Conservation (phyloP, 1,140 invertebrate species). For the Cherax destructor region DNA sequence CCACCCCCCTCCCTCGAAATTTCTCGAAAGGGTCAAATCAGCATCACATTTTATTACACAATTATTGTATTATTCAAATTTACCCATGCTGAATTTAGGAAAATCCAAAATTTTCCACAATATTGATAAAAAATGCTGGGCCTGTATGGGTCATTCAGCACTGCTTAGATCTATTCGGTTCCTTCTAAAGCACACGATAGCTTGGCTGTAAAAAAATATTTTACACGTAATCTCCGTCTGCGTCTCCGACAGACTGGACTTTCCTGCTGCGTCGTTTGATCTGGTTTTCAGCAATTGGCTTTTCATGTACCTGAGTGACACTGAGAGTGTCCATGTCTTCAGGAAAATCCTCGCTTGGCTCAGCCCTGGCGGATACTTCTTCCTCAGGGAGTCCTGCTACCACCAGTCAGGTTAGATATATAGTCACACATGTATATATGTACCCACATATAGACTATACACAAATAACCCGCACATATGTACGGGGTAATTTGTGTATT, state of each 20-base stretch:
- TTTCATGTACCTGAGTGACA: conserved; percentile 80
- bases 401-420: conserved; percentile 77
- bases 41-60: no score
- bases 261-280: conserved; percentile 74
- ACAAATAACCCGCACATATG: no score
- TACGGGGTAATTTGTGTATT: no score
- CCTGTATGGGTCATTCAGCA: background rate
- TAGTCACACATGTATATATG: no score
- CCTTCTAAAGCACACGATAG: background rate
- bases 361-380: conserved; percentile 77
- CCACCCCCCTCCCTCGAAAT: no score
- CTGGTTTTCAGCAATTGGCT: conserved; percentile 82
- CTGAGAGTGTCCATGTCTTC: conserved; percentile 77
- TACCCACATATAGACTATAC: no score
- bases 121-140: no score
- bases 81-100: no score
- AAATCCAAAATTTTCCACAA: no score
- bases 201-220: background rate
- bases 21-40: no score
- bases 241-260: conserved; percentile 43
- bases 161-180: background rate
- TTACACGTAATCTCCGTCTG: background rate
- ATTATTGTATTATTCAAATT: no score
- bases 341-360: conserved; percentile 78
- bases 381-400: conserved; percentile 78